These are phyloP conservation scores for Nezara viridula DNA, from an alignment of 2,888 invertebrate genomes.

Conservation along the genomic window DNA sequence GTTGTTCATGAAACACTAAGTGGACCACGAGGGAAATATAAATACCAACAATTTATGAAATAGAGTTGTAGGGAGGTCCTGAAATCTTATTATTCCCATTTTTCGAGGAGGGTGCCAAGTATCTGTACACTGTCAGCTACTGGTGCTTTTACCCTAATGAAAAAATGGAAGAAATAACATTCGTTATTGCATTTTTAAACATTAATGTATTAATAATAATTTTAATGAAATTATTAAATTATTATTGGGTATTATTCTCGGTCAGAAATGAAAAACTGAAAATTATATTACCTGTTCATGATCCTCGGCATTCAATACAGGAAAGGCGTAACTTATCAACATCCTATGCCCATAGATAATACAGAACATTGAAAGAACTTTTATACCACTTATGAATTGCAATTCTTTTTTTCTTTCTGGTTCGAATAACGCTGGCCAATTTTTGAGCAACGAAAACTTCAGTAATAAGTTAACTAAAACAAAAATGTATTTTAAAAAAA, in stretches of 20 bases:
- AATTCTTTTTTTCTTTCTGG: constrained; percentile 56
- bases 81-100: no score
- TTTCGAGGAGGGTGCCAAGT: no score
- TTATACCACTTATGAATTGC: constrained; percentile 59
- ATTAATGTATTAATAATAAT: no score
- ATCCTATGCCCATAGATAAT: constrained; percentile 64
- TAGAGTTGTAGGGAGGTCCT: no score
- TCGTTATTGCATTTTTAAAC: no score
- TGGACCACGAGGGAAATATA: no score
- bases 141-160: no score
- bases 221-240: neutral
- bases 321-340: constrained; percentile 56
- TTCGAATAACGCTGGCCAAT: constrained; percentile 55
- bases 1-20: no score
- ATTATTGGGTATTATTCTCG: neutral
- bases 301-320: constrained; percentile 53
- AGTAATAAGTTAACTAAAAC: constrained; percentile 22
- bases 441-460: constrained; percentile 56
- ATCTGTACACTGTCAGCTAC: no score
- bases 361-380: constrained; percentile 63
- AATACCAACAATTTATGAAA: no score
- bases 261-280: neutral
- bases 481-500: neutral
- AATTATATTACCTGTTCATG: constrained; percentile 57
- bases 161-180: no score